A percentile compares a stretch with the other conserved stretches of the same genome.
Evolutionary conservation across 1,140 invertebrate species (phyloP).

Genomic region (Drosophila sp.): DNA sequence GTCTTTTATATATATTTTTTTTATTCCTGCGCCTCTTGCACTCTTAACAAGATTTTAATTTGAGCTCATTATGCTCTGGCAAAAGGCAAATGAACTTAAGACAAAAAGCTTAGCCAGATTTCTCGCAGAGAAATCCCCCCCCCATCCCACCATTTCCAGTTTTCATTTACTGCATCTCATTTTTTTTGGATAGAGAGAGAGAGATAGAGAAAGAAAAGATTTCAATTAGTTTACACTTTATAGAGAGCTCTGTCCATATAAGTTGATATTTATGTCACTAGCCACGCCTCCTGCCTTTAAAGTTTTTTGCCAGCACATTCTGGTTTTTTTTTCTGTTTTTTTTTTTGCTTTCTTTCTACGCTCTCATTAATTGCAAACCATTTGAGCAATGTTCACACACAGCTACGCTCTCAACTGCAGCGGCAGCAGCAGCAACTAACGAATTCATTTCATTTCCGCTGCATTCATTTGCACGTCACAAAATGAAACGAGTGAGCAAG

Average conservation of each 20-base stretch:
- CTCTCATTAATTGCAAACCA: slow-evolving; percentile 76
- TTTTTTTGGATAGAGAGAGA: neutral
- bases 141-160: neutral
- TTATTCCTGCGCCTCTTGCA: slow-evolving; percentile 50
- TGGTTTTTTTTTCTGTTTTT: slow-evolving; percentile 23
- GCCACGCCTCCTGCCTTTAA: slow-evolving; percentile 44
- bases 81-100: slow-evolving; percentile 37
- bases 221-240: slow-evolving; percentile 12
- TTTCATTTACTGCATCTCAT: slow-evolving; percentile 3
- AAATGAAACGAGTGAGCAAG: slow-evolving; percentile 24
- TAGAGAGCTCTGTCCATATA: slow-evolving; percentile 10
- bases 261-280: slow-evolving; percentile 25
- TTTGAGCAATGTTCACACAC: slow-evolving; percentile 71
- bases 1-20: slow-evolving; percentile 28
- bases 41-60: slow-evolving; percentile 76
- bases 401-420: slow-evolving; percentile 67
- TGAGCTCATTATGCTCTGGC: slow-evolving; percentile 66
- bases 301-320: slow-evolving; percentile 42
- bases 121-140: neutral
- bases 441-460: slow-evolving; percentile 79
- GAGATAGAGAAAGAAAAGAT: neutral
- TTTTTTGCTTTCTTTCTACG: slow-evolving; percentile 36
- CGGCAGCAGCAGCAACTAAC: slow-evolving; percentile 48
- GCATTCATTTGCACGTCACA: slow-evolving; percentile 74
- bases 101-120: slow-evolving; percentile 18